Base-by-base conservation (phyloP, 2,797 vertebrate genomes). In the Stomatorhinus walkeri region DNA sequence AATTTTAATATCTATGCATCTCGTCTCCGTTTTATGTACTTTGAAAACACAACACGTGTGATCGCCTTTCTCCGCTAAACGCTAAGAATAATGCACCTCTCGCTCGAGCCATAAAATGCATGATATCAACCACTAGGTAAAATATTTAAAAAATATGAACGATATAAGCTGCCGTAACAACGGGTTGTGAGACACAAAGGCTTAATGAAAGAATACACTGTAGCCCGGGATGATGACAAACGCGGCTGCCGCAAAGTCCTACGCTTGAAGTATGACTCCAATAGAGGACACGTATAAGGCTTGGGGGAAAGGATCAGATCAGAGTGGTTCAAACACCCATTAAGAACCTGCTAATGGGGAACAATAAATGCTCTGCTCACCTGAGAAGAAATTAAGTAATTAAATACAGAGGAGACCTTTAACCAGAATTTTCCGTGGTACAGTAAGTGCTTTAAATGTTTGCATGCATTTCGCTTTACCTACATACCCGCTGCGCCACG, bases 231-330 rank as follows among this genome's bases (percentile, higher is more conserved):
- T 28, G 61, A 89, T 24, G 24, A 61, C 22, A 85, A 56, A 68
- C 81, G n/a, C 59, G n/a, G 81, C 52, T 22, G 43, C 48, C 24
- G 48, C 88, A 59, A 89, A 87, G 64, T 89, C 64, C 89, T 59
- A 87, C 56, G 83, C 49, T 68, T 24, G 5, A 49, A 89, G 81
- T 89, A 68, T 85, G 68, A 86, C 68, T 89, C 89, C 85, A 24
- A 76, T 79, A 68, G 89, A 89, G 89, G 85, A 87, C 85, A 79
- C 85, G 59, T 61, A 61, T 24, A 59, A 52, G 83, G 49, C n/a
- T 52, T 49, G 51, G 64, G 40, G 8, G 5, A 85, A 84, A 81
- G 36, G 52, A 61, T 61, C 59, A 61, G 40, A 59, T 46, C 36
- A 46, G 28, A 89, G 32, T 61, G 48, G 19, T 61, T 43, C 24